Conservation (phyloP, 2,888 invertebrate species). For the Polylopha cassiicola region DNA sequence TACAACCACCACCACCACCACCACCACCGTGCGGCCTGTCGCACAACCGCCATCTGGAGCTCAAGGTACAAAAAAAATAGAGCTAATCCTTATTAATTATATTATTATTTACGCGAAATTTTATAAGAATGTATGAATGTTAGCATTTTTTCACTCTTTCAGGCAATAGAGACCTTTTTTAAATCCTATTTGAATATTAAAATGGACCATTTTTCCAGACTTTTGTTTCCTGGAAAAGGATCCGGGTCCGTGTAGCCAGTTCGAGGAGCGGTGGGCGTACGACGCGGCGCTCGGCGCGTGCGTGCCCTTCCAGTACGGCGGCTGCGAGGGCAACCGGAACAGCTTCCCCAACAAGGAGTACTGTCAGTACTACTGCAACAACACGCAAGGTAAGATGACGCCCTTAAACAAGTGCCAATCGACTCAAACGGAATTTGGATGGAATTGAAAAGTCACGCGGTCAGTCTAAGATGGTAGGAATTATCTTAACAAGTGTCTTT, state of each 20-base stretch:
- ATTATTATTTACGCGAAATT: too few species aligned
- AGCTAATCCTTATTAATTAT: too few species aligned
- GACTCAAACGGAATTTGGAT: too few species aligned
- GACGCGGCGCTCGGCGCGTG: constrained; percentile 84
- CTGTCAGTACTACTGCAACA: constrained; percentile 83
- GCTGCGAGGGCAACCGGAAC: constrained; percentile 89
- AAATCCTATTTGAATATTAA: too few species aligned
- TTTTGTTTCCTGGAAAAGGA: constrained; percentile 83
- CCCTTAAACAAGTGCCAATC: too few species aligned
- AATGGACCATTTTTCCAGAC: constrained; percentile 61
- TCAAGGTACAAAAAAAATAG: too few species aligned
- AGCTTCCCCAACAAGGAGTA: constrained; percentile 83
- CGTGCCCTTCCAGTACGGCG: constrained; percentile 86
- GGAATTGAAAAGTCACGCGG: too few species aligned
- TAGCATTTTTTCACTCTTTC: too few species aligned
- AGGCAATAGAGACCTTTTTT: too few species aligned
- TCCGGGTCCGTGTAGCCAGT: constrained; percentile 80
- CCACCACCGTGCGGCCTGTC: constrained; percentile 47
- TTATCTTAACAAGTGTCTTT: too few species aligned
- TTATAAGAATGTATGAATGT: too few species aligned
- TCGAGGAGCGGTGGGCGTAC: constrained; percentile 82
- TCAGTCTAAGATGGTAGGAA: too few species aligned
- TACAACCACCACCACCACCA: constrained; percentile 53
- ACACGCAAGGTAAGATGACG: constrained; percentile 41
- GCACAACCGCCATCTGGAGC: constrained; percentile 28